Conservation (phyloP, 2,113 vertebrate species). For the Gambusia holbrooki region DNA sequence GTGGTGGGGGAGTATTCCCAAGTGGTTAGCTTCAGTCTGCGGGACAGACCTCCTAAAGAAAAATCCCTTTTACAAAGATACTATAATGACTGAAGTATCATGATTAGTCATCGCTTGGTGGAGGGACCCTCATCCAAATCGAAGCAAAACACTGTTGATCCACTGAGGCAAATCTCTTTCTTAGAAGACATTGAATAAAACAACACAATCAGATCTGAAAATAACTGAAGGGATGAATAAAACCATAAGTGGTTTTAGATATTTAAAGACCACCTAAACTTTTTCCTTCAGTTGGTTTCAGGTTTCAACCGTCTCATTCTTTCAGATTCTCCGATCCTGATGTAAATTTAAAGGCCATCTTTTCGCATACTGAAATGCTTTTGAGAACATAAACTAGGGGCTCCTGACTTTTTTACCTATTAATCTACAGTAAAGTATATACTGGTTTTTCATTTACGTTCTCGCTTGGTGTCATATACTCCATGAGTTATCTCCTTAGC, state of each 20-base stretch:
- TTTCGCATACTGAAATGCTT: background rate
- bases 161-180: too few species aligned
- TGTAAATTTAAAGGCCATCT: background rate
- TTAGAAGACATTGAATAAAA: background rate
- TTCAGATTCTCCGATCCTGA: background rate
- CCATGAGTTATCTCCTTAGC: constrained; percentile 30
- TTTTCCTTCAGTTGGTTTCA: background rate
- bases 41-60: background rate
- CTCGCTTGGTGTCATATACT: constrained; percentile 12
- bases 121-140: background rate
- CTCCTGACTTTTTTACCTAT: background rate
- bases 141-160: too few species aligned
- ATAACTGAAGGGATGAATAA: background rate
- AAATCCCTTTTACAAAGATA: background rate
- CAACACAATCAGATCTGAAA: background rate
- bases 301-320: background rate
- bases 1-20: too few species aligned
- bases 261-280: background rate
- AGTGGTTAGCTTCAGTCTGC: too few species aligned
- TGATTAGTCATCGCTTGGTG: background rate
- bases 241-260: background rate
- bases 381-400: constrained; percentile 3
- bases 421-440: constrained; percentile 19
- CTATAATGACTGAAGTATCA: background rate
- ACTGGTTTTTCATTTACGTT: constrained; percentile 16